Base-by-base conservation (phyloP, 2,113 vertebrate species). In the Neopipo cinnamomea region DNA sequence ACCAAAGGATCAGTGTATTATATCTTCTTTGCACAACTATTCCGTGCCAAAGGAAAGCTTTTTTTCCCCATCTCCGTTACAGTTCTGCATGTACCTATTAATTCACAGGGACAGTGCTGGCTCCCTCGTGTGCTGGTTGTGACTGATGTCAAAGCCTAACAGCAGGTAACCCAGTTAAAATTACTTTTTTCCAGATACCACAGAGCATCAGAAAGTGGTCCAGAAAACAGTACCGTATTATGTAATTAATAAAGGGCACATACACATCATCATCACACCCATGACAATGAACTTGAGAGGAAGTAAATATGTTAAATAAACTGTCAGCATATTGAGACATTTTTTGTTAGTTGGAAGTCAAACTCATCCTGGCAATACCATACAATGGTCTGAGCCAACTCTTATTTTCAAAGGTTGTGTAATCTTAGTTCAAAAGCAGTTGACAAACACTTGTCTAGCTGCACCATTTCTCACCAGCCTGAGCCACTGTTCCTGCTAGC, bases 31-130 rank as follows among this genome's bases (percentile, higher is more conserved):
- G n/a, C 28, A 41, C 24, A 63, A 22, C 20, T 27, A 14, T 15
- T 22, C 52, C 4, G 8, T 66, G 22, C 15, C 46, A 17, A 24
- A 8, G 4, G 55, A 88, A 86, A 67, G 14, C 6, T 55, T 88
- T 81, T 75, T 22, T 52, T 79, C 28, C 49, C 22, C 3, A 0
- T 46, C 25, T 73, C 44, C n/a, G 19, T 16, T 44, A 21, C 22
- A 53, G 30, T 27, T 39, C 44, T 65, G 24, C 3, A 3, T 1
- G 1, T 49, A 7, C 17, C 47, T 81, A 5, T 42, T 67, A 46
- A 35, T 67, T 74, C 72, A 74, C 0, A 1, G 14, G 41, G 27
- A 23, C 12, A 28, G 0, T 1, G 31, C 8, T 37, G 37, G 8
- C 56, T 89, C 61, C 39, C 47, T 78, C 3, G 0, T 44, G 22